Evolutionary conservation across 2,888 invertebrate species (phyloP).

Genomic region (Ophion costatus): DNA sequence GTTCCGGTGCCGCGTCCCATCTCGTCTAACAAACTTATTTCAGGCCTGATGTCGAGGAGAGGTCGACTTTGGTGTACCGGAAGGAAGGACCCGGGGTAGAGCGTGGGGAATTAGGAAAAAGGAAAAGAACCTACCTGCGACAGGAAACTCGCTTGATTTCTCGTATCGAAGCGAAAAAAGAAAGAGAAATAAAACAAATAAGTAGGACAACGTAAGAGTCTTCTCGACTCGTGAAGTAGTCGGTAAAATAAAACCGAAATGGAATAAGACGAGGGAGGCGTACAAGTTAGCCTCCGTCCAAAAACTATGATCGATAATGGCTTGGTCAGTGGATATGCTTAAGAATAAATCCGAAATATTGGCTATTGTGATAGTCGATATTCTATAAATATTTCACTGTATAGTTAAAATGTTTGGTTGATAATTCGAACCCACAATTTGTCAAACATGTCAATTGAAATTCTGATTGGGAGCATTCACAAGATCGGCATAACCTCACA

Average conservation of each 20-base stretch:
- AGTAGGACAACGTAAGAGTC: conserved; percentile 12
- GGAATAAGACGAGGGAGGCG: conserved; percentile 56
- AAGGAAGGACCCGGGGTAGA: conserved; percentile 48
- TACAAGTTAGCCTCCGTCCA: conserved; percentile 14
- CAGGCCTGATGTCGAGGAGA: conserved; percentile 58
- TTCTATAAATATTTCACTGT: too few relatives aligned
- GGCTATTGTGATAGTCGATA: too few relatives aligned
- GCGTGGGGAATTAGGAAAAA: conserved; percentile 52
- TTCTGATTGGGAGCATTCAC: too few relatives aligned
- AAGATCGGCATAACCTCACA: too few relatives aligned
- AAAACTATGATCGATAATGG: conserved; percentile 67
- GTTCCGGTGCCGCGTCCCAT: conserved; percentile 40
- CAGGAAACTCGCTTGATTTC: conserved; percentile 60
- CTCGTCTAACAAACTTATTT: conserved; percentile 78
- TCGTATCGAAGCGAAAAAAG: conserved; percentile 32
- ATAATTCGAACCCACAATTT: too few relatives aligned
- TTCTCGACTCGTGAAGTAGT: conserved; percentile 39
- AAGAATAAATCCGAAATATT: conserved; percentile 37
- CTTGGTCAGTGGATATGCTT: conserved; percentile 54
- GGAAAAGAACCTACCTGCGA: conserved; percentile 45
- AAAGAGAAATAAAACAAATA: conserved; percentile 49
- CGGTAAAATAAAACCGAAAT: conserved; percentile 47
- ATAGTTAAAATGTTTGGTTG: not conserved
- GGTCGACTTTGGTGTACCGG: conserved; percentile 67
- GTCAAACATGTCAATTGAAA: too few relatives aligned